These are phyloP conservation scores for Lerista edwardsae DNA, from an alignment of 2,797 vertebrate species.

Conservation along the genomic window DNA sequence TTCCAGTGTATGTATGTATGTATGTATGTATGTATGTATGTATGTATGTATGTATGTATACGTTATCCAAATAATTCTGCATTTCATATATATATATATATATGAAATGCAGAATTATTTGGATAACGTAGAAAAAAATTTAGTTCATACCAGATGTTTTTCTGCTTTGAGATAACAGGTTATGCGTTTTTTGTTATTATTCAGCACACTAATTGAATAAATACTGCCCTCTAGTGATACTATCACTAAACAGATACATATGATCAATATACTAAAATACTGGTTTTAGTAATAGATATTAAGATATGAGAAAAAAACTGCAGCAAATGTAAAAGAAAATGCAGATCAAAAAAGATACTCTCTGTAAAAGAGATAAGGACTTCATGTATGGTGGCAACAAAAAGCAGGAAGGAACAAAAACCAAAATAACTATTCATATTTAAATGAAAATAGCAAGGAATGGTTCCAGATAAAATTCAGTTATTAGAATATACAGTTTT, in stretches of 20 bases:
- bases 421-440: conserved; percentile 20
- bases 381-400: not conserved
- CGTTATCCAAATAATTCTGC: no score
- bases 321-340: not conserved
- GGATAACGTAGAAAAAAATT: conserved; percentile 20
- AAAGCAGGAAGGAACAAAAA: not conserved
- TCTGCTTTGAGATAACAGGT: conserved; percentile 15
- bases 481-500: conserved; percentile 36
- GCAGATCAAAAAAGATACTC: not conserved
- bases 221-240: conserved; percentile 72
- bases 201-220: conserved; percentile 54
- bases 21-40: no score
- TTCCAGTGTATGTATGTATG: no score
- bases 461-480: conserved; percentile 19
- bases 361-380: conserved; percentile 19
- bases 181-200: not conserved
- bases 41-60: no score
- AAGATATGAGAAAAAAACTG: not conserved
- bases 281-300: not conserved
- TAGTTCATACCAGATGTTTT: conserved; percentile 34
- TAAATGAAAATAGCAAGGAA: conserved; percentile 41
- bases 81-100: not conserved
- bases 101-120: conserved; percentile 31
- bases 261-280: conserved; percentile 32
- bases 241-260: conserved; percentile 46